Conservation (phyloP, 2,113 vertebrate genomes). For the Danionella cerebrum region DNA sequence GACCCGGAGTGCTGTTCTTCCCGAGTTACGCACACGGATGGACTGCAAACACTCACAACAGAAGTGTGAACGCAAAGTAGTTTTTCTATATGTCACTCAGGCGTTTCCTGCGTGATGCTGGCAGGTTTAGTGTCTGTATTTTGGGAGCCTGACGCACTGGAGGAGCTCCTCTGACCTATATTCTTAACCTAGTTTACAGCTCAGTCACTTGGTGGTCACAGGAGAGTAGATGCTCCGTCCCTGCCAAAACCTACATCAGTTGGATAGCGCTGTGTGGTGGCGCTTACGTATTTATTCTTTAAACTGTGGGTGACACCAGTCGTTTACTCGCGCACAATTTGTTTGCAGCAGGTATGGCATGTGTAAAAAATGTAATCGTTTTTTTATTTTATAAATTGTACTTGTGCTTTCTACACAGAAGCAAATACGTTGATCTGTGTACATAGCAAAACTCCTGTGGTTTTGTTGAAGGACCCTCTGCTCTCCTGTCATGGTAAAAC, state of each 20-base stretch:
- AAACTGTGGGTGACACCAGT: too few relatives aligned
- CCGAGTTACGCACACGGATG: neutral
- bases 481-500: too few relatives aligned
- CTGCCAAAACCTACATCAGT: neutral
- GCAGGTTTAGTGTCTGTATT: neutral
- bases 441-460: too few relatives aligned
- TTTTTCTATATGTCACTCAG: too few relatives aligned
- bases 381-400: too few relatives aligned
- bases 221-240: slow-evolving; percentile 5
- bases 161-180: slow-evolving; percentile 19
- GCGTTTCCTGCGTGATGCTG: slow-evolving; percentile 1
- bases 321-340: too few relatives aligned
- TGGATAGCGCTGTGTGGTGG: neutral
- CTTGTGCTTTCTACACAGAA: too few relatives aligned
- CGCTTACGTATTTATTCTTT: too few relatives aligned
- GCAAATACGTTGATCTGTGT: too few relatives aligned
- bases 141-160: neutral
- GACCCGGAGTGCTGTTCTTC: slow-evolving; percentile 35
- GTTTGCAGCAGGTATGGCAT: too few relatives aligned
- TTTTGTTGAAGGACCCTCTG: too few relatives aligned
- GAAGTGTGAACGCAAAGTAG: neutral
- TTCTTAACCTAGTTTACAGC: slow-evolving; percentile 25
- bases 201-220: slow-evolving; percentile 6
- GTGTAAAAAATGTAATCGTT: too few relatives aligned
- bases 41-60: neutral